Base-by-base conservation (phyloP, 2,113 vertebrate genomes). In the Fulmarus glacialis region DNA sequence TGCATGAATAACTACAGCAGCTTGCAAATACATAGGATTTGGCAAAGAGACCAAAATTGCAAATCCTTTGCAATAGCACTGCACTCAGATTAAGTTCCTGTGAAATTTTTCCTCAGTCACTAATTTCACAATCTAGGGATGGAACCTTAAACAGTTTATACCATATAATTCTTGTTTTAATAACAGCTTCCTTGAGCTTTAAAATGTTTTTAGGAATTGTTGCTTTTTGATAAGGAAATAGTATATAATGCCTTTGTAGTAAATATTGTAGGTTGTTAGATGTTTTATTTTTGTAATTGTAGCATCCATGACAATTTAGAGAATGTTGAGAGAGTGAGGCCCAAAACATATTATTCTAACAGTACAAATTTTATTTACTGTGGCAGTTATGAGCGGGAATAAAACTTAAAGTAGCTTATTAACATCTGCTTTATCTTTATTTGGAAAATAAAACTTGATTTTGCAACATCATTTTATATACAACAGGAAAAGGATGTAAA, bases 31-130 rank as follows among this genome's bases (percentile, higher is more conserved):
- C 5, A 21, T 81, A 82, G 91, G 90, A 87, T 97, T 98, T 97
- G 95, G 97, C 92, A 26, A 68, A 80, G 88, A 79, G 68, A 77
- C 68, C 86, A 70, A 45, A 96, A 34, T 21, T 63, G 42, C 87
- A 92, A 89, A 97, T 93, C 96, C 68, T 42, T 85, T 30, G 81
- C 83, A 86, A 20, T 67, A 74, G 82, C 85, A 55, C 5, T 71
- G 64, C 60, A 13, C 60, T 95, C 81, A 90, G 40, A 81, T 64
- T 67, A 93, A 92, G 83, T 70, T 94, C 89, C 96, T 97, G 89
- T 97, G 96, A 98, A 97, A 98, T 97, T 96, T 91, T 94, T 78
- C 88, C 50, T 86, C 84, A 40, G 66, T 95, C 87, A 56, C 85
- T 92, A 91, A 97, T 93, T 97, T 95, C 93, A 94, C 90, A 97